Base-by-base conservation (phyloP, 2,113 vertebrate genomes). In the Beaufortia kweichowensis region DNA sequence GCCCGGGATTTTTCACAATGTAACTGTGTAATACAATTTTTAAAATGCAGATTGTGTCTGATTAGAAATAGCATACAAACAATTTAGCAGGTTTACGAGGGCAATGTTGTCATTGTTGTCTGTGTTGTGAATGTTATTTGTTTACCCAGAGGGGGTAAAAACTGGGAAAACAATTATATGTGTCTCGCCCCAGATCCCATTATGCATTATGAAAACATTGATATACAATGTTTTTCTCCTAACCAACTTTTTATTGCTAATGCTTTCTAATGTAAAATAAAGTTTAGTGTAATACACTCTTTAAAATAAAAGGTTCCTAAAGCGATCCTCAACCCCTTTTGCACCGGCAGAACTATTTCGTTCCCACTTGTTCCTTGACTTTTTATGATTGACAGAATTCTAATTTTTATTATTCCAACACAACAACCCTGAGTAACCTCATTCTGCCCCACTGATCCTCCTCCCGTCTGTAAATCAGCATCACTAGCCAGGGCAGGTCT, bases 11-110 rank as follows among this genome's bases (percentile, higher is more conserved):
- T 75, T 53, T 41, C 55, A 75, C 57, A 76, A 64, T 69, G 55
- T 66, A 81, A 75, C 74, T 21, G 9, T 28, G 69, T 72, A 81
- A 86, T 76, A 78, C 65, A 80, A 35, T 81, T 61, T 60, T 75
- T 75, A 41, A 75, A 67, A 78, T 66, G 50, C 61, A 77, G 81
- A 81, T 83, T 84, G 81, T 43, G 68, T 82, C 79, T 74, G 66
- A 83, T 80, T 83, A 84, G 63, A 76, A 80, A 76, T 7, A 28
- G 60, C 70, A 81, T 84, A 61, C 75, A 67, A 85, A 33, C 35
- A 65, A 64, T 75, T 76, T 55, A 68, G 56, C 59, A 74, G 75
- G 76, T 78, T 84, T 75, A 72, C 29, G 15, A 33, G 81, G 68
- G 62, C 57, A 76, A 69, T 76, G 57, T 70, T 53, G 75, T 69